Base-by-base conservation (phyloP, 2,113 vertebrate species). In the Oncorhynchus clarkii region DNA sequence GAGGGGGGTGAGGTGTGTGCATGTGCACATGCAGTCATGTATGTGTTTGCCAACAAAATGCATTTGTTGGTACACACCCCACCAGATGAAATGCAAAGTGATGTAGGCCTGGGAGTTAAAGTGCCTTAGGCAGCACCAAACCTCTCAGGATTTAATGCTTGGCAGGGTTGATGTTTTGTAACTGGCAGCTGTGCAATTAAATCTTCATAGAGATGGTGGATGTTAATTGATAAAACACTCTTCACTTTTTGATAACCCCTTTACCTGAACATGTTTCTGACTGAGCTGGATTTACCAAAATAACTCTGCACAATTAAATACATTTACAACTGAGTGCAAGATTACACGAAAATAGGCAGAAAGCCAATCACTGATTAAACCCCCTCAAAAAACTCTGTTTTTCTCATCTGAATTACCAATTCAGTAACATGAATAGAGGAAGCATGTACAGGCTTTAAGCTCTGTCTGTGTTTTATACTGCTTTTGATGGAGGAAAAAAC, bases 181-280 rank as follows among this genome's bases (percentile, higher is more conserved):
- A 39, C 67, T 69, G 67, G 29, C 67, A 69, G 29, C 67, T 69
- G 31, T 34, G 67, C 31, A 27, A 69, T 69, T 69, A 69, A 31
- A 69, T n/a, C 31, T 45, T 69, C 20, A 45, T 16, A 34, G 20
- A 45, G 31, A n/a, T 69, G 2, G 31, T 18, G 20, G 67, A n/a
- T 18, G 34, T 45, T 69, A 69, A 69, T 69, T 69, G 34, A 69
- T 5, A 24, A 70, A 49, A 49, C 39, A 48, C 39, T 49, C 39
- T 49, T 34, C 67, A 49, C 45, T 70, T 48, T 48, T 22, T 48
- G 9, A 49, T 14, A 24, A 68, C 67, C 5, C 11, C 18, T 22
- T 39, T 70, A 49, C 34, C 20, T 48, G 45, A 26, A n/a, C 45
- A 22, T 49, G 18, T 34, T 26, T 18, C 31, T 5, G n/a, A 5